A percentile compares a stretch with the other conserved stretches of the same genome.
Conservation (phyloP, 2,113 vertebrate species). For the Elachura formosa region DNA sequence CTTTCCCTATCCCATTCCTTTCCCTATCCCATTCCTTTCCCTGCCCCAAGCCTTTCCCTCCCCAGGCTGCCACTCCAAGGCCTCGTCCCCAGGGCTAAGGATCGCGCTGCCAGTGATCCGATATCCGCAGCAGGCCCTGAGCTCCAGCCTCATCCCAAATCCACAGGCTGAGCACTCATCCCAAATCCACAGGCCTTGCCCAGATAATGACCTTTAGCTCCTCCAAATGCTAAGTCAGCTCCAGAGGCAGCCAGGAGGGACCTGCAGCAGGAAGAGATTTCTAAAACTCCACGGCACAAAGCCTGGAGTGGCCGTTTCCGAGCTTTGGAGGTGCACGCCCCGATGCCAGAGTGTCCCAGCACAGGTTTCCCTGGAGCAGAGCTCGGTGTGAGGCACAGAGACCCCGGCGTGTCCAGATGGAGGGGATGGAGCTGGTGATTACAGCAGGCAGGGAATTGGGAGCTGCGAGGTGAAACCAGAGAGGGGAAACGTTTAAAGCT, state of each 20-base stretch:
- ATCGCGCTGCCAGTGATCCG: rapidly evolving
- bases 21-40: no score
- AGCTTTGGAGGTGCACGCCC: not conserved
- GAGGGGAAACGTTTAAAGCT: slow-evolving; percentile 41
- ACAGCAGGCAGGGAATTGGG: not conserved
- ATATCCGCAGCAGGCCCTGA: not conserved
- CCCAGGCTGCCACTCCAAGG: no score
- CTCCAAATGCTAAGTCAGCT: not conserved
- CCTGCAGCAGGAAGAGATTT: not conserved
- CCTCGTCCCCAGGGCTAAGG: rapidly evolving
- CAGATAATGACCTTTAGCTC: not conserved
- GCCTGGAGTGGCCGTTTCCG: not conserved
- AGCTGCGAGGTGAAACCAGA: slow-evolving; percentile 21
- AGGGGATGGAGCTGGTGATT: not conserved
- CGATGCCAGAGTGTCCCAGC: not conserved
- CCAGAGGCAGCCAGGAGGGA: not conserved
- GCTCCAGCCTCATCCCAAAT: not conserved
- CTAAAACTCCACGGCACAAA: not conserved
- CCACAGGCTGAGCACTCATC: not conserved
- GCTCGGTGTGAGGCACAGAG: not conserved
- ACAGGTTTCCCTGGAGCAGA: not conserved
- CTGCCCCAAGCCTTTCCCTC: no score
- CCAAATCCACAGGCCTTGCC: not conserved
- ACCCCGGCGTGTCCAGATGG: not conserved
- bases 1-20: no score